A percentile compares a stretch with the other conserved stretches of the same genome.
Conservation (phyloP, 2,888 invertebrate genomes). For the Meloe dianella region DNA sequence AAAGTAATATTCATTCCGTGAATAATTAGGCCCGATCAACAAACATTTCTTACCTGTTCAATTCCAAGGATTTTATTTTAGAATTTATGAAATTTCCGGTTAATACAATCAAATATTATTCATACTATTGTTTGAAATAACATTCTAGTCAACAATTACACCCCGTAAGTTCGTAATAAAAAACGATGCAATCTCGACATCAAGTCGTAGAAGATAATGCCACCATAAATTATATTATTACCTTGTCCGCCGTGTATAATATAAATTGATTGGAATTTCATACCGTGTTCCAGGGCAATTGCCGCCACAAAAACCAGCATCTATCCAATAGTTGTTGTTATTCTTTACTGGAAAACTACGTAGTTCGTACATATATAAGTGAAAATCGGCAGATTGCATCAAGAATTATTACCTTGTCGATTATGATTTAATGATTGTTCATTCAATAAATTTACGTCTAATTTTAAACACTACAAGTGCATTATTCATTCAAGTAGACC, state of each 20-base stretch:
- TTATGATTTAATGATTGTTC: constrained; percentile 48
- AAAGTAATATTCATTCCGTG: constrained; percentile 44
- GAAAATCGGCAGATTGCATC: constrained; percentile 8
- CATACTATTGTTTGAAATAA: too few relatives aligned
- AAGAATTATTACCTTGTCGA: constrained; percentile 52
- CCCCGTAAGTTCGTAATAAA: constrained; percentile 45
- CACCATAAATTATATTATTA: constrained; percentile 61
- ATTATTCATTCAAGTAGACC: constrained; percentile 1
- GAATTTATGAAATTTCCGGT: neutral
- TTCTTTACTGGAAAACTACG: neutral
- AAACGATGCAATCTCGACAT: constrained; percentile 47
- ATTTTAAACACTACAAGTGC: constrained; percentile 6
- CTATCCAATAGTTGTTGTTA: constrained; percentile 34
- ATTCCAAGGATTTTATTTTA: neutral
- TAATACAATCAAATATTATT: neutral
- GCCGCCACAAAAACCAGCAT: constrained; percentile 55
- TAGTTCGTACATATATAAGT: neutral
- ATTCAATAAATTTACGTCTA: constrained; percentile 6
- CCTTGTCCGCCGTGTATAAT: constrained; percentile 60
- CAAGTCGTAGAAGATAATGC: constrained; percentile 54
- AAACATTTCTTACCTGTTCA: neutral
- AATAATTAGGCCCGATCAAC: constrained; percentile 39
- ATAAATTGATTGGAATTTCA: constrained; percentile 61
- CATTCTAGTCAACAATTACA: constrained; percentile 44
- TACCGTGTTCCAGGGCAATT: constrained; percentile 58